Conservation (phyloP, 1,140 invertebrate species). For the Mactra quadrangularis region DNA sequence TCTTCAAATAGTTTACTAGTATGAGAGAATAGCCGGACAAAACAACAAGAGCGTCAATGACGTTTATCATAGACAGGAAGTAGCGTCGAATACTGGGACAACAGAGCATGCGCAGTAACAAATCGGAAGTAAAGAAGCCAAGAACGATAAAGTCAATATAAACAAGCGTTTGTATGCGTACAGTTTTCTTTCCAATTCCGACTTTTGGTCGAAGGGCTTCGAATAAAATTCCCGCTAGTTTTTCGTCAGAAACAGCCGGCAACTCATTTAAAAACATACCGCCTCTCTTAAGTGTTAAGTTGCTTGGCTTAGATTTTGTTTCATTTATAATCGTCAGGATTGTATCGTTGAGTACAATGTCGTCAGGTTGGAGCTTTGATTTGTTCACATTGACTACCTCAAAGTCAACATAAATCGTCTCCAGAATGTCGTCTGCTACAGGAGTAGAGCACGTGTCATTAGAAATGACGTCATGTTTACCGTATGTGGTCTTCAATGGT, state of each 20-base stretch:
- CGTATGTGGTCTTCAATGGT: neutral
- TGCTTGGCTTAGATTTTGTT: neutral
- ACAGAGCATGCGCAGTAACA: constrained; percentile 74
- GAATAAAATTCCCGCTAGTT: constrained; percentile 6
- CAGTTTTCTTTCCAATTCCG: constrained; percentile 35
- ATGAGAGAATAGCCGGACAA: constrained; percentile 55
- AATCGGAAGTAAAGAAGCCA: constrained; percentile 81
- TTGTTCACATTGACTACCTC: constrained; percentile 26
- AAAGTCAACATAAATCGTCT: neutral
- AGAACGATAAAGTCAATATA: constrained; percentile 80
- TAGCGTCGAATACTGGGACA: constrained; percentile 81
- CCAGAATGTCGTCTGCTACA: constrained; percentile 7
- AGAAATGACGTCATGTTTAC: neutral
- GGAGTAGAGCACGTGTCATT: constrained; percentile 13
- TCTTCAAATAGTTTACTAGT: constrained; percentile 41
- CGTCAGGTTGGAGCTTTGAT: neutral
- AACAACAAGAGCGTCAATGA: constrained; percentile 98
- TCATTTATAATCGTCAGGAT: neutral
- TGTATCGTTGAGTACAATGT: constrained; percentile 7
- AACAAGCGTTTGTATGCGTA: constrained; percentile 39
- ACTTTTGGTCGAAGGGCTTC: constrained; percentile 5
- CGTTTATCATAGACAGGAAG: constrained; percentile 95
- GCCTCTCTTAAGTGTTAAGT: neutral
- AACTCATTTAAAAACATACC: neutral
- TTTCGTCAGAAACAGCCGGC: constrained; percentile 8